A percentile compares a stretch with the other conserved stretches of the same genome.
Evolutionary conservation across 2,888 invertebrate genomes (phyloP).

Genomic region (Zele albiditarsus): DNA sequence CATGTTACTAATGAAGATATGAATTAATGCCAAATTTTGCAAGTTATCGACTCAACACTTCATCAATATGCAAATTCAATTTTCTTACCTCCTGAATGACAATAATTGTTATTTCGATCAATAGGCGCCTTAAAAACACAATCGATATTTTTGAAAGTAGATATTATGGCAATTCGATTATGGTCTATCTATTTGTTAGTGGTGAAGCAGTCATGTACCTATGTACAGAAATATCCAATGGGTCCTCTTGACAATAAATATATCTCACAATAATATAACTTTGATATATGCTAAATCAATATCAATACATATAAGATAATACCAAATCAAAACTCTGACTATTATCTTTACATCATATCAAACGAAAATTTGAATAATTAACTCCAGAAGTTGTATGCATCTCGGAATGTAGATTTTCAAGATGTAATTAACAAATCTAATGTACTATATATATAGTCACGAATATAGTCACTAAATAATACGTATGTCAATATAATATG

Average conservation of each 20-base stretch:
- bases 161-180: no score
- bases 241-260: neutral
- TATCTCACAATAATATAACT: neutral
- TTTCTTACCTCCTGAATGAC: neutral
- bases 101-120: neutral
- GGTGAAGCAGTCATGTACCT: neutral
- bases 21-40: no score
- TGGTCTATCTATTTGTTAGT: neutral
- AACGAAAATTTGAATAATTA: neutral
- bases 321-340: neutral
- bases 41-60: no score
- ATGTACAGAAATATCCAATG: neutral
- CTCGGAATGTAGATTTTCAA: conserved; percentile 1
- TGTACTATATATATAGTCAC: conserved; percentile 36
- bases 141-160: neutral
- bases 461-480: conserved; percentile 36
- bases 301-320: neutral
- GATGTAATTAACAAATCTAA: conserved; percentile 29
- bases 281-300: neutral
- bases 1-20: no score
- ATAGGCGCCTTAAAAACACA: neutral
- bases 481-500: conserved; percentile 54
- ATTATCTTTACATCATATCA: conserved; percentile 24
- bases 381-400: neutral
- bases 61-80: no score